These are phyloP conservation scores for Pomacea canaliculata DNA, from an alignment of 2,888 invertebrate genomes.

Conservation along the genomic window DNA sequence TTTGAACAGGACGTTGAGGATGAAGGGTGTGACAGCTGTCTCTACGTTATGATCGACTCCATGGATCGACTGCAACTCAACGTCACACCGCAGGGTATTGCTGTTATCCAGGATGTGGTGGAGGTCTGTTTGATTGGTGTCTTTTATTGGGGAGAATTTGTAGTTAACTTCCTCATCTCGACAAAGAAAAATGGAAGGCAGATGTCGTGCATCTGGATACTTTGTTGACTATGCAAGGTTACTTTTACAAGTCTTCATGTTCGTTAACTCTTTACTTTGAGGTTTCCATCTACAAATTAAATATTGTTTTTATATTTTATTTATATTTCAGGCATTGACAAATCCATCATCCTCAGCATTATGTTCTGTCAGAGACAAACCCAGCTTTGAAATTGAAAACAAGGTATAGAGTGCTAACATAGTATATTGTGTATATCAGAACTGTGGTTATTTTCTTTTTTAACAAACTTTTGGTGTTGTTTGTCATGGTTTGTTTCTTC, in stretches of 20 bases:
- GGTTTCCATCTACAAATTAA: too few relatives aligned
- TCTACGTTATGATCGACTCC: conserved; percentile 79
- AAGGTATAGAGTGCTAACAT: conserved; percentile 43
- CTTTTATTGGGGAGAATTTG: background rate
- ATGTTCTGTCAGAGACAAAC: conserved; percentile 53
- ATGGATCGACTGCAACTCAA: conserved; percentile 79
- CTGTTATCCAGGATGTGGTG: conserved; percentile 73
- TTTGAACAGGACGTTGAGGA: conserved; percentile 23
- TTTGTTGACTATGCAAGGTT: background rate
- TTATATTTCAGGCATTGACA: conserved; percentile 55
- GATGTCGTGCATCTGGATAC: conserved; percentile 18
- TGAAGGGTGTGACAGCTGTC: conserved; percentile 70
- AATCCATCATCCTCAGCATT: conserved; percentile 46
- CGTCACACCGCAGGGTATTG: conserved; percentile 78
- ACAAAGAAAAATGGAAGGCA: background rate
- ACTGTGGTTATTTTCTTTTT: too few relatives aligned
- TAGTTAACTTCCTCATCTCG: background rate
- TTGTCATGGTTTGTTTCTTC: too few relatives aligned
- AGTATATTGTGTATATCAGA: background rate
- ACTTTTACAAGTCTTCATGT: too few relatives aligned
- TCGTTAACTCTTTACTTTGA: too few relatives aligned
- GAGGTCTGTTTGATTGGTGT: conserved; percentile 49
- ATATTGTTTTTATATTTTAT: background rate
- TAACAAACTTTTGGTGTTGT: too few relatives aligned
- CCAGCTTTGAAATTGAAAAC: conserved; percentile 62